These are phyloP conservation scores for Berghia stephanieae DNA, from an alignment of 1,140 invertebrate species.

Conservation along the genomic window DNA sequence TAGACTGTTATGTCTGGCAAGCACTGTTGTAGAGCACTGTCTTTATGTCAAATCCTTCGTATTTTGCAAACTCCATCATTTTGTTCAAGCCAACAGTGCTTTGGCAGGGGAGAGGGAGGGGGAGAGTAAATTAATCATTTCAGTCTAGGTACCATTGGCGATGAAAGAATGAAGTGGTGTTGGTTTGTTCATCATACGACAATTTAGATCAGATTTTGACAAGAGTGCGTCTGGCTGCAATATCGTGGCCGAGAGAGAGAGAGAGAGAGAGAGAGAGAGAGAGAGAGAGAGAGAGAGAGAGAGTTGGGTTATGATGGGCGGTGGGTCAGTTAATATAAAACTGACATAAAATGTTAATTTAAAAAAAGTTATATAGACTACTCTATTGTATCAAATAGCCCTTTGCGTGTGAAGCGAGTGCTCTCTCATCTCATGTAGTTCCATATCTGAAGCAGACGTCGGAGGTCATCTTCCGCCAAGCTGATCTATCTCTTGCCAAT, in stretches of 20 bases:
- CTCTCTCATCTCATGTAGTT: neutral
- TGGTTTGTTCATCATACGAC: neutral
- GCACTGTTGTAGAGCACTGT: too few relatives aligned
- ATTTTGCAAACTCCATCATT: too few relatives aligned
- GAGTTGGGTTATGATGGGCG: neutral
- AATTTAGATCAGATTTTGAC: neutral
- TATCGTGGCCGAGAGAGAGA: neutral
- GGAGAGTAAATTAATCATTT: too few relatives aligned
- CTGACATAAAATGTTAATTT: neutral
- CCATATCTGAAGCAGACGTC: too few relatives aligned
- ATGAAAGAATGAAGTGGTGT: neutral
- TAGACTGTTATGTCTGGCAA: neutral
- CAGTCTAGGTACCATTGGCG: too few relatives aligned
- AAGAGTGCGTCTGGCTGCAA: neutral
- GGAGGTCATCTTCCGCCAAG: too few relatives aligned
- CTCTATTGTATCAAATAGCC: neutral
- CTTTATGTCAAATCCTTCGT: too few relatives aligned
- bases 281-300: conserved; percentile 12
- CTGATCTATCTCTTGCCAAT: too few relatives aligned
- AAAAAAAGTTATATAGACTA: neutral
- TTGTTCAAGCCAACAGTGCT: too few relatives aligned
- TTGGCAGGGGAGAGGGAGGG: too few relatives aligned
- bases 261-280: neutral
- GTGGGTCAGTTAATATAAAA: neutral
- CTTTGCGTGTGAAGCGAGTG: neutral